Base-by-base conservation (phyloP, 2,888 invertebrate genomes). In the Tanytarsus gracilentus region DNA sequence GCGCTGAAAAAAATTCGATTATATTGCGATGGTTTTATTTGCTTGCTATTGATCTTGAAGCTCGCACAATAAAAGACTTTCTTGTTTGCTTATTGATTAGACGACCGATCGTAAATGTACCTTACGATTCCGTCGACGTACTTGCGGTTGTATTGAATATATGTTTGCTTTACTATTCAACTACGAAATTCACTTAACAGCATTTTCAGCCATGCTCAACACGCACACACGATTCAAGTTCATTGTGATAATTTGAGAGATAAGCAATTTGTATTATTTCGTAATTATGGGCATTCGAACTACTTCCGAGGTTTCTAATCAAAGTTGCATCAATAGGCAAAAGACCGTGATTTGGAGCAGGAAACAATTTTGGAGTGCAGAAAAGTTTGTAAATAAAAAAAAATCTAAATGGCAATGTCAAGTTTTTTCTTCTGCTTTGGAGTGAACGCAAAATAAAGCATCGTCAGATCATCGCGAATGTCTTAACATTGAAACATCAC, bases 401-500 rank as follows among this genome's bases (percentile, higher is more conserved):
- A 33, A 29, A 29, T 29, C n/a, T n/a, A n/a, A 29, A 33, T 33
- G 6, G 33, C 33, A 33, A 33, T 33, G 33, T n/a, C 33, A 33
- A n/a, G n/a, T n/a, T n/a, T n/a, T n/a, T n/a, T n/a, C n/a, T n/a
- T 33, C 33, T 11, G 3, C n/a, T n/a, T 33, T 33, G 2, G 25
- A 49, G n/a, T n/a, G n/a, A 49, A 49, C 25, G 49, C 49, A 51
- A 51, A n/a, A 51, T 29, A 8, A 26, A 29, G 14, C 29, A 21
- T 16, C 30, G 25, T 52, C 52, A 27, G 4, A n/a, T n/a, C 8
- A 21, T 11, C 23, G 55, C 33, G 40, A 39, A 21, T 40, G 27
- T 27, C 36, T 56, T 56, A 56, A 26, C 55, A 56, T 56, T 56
- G 55, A 56, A 56, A 39, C 40, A 56, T 56, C 55, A 40, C 36